Evolutionary conservation across 2,113 vertebrate species (phyloP).

Genomic region (Verasper variegatus): DNA sequence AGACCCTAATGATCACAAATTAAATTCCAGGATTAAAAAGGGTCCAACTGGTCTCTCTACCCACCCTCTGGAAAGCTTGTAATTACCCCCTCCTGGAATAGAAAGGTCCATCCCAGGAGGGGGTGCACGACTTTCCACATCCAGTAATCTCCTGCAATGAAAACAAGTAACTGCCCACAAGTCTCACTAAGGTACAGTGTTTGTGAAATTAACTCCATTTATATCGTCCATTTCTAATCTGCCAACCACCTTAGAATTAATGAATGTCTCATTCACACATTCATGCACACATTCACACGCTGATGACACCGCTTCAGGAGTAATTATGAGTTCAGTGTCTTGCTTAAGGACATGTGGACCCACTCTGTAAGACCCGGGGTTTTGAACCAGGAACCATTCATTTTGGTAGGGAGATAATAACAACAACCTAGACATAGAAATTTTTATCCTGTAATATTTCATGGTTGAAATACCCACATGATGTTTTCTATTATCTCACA

Average conservation of each 20-base stretch:
- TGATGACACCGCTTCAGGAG: not conserved
- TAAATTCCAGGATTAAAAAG: slow-evolving; percentile 69
- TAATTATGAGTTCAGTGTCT: not conserved
- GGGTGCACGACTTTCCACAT: slow-evolving; percentile 37
- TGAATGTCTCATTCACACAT: not conserved
- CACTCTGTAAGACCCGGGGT: not conserved
- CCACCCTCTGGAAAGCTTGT: slow-evolving; percentile 65
- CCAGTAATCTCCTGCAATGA: slow-evolving; percentile 37
- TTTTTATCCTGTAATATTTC: not conserved
- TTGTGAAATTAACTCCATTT: not conserved
- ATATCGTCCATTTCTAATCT: not conserved
- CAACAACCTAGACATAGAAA: not conserved
- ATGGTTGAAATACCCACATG: not conserved
- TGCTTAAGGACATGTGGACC: no score
- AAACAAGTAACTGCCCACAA: slow-evolving; percentile 31
- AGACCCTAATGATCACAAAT: slow-evolving; percentile 72
- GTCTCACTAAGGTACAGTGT: slow-evolving; percentile 1
- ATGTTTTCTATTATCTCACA: slow-evolving; percentile 6
- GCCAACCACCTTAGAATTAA: not conserved
- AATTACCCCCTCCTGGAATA: slow-evolving; percentile 70
- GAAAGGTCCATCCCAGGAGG: slow-evolving; percentile 50
- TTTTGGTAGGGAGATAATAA: no score
- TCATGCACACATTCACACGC: not conserved
- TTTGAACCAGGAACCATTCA: not conserved
- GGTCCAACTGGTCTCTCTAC: slow-evolving; percentile 57